Conservation (phyloP, 2,797 vertebrate genomes). For the Muraenolepis orangiensis region DNA sequence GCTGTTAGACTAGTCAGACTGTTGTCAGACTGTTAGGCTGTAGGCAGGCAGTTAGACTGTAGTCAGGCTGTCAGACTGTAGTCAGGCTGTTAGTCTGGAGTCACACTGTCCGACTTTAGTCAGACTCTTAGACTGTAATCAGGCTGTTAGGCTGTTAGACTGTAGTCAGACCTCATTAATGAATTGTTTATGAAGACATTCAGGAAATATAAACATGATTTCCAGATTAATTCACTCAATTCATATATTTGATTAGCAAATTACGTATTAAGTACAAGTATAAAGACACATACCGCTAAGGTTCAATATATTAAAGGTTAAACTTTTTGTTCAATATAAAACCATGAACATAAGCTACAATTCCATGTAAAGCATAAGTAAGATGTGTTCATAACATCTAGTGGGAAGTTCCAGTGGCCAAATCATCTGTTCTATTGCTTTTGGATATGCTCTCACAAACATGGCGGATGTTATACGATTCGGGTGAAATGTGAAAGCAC, state of each 20-base stretch:
- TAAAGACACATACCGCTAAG: too few species aligned
- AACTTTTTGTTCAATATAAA: neutral
- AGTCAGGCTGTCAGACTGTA: neutral
- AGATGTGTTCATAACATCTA: neutral
- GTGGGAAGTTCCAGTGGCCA: neutral
- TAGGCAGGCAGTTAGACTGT: neutral
- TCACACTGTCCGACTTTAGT: neutral
- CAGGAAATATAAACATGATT: too few species aligned
- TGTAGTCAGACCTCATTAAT: neutral
- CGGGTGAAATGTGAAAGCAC: conserved; percentile 27
- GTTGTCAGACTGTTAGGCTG: neutral
- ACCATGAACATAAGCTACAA: neutral
- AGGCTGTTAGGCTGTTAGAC: neutral
- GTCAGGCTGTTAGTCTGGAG: neutral
- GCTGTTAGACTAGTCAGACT: neutral
- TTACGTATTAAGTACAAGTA: too few species aligned
- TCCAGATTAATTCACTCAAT: too few species aligned
- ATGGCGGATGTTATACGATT: conserved; percentile 26
- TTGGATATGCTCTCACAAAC: conserved; percentile 26
- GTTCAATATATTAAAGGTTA: neutral
- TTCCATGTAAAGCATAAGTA: neutral
- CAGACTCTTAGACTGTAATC: neutral
- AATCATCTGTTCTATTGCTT: conserved; percentile 21
- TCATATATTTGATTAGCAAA: too few species aligned
- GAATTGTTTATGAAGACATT: neutral